Evolutionary conservation across 2,797 vertebrate species (phyloP), one percentile per base, ranked within the genome.

Genomic region (Bucorvus abyssinicus): DNA sequence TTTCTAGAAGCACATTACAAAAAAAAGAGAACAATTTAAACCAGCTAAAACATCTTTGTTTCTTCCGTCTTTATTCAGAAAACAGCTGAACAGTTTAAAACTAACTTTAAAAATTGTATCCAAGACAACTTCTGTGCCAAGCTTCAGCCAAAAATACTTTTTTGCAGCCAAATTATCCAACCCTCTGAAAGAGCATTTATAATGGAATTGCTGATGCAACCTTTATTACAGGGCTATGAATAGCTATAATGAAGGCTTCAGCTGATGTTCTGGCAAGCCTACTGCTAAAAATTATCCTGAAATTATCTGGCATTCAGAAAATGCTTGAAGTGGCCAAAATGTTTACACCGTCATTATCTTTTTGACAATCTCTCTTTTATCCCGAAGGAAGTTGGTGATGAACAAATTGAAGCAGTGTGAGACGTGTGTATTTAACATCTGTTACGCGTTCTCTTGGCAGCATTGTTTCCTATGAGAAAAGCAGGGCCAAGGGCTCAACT

Each of bases 231-330:
- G 70, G 42, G 77, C 88, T 91, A 87, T 97, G 97, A 97, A 97
- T 97, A 95, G 89, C 89, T 95, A 7, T 97, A 95, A 97, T 96
- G 94, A 97, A 91, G 32, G 89, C 89, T 96, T 95, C 92, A 93
- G 84, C 53, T 93, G 92, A 97, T 84, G 89, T 73, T 89, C 90
- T 96, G 91, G 83, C 59, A 97, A 89, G 81, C 83, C 56, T 93
- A n/a, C 64, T 85, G 90, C 87, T 92, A 90, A 93, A 96, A 95
- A 84, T 84, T 77, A 65, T 83, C 93, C 87, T 78, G 74, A 90
- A 84, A 91, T 93, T 94, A 52, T 90, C 75, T 95, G 92, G 91
- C 76, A 96, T 95, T 96, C 78, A 95, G 86, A 94, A 96, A 94
- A 88, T 78, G 80, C 86, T 91, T 93, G 53, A 88, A 96, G 77